Evolutionary conservation across 2,797 vertebrate genomes (phyloP).

Genomic region (Hippoglossus hippoglossus): DNA sequence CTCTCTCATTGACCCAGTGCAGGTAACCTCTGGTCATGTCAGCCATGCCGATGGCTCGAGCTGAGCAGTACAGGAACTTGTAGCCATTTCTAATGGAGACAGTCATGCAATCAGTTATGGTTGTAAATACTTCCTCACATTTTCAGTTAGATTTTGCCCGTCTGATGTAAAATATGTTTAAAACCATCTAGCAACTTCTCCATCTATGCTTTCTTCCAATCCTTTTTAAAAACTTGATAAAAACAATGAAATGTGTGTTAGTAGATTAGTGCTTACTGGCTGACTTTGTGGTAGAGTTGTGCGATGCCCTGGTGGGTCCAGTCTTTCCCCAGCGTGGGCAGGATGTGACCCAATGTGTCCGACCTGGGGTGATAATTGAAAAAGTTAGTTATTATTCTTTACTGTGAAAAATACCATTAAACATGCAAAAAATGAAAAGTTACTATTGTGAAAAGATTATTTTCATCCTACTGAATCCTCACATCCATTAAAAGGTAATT

Average conservation of each 20-base stretch:
- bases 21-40: slow-evolving; percentile 97
- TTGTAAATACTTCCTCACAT: neutral
- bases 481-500: neutral
- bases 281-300: slow-evolving; percentile 98
- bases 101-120: neutral
- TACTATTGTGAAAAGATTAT: neutral
- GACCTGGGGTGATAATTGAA: slow-evolving; percentile 82
- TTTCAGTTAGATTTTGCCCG: no score
- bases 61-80: slow-evolving; percentile 97
- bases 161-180: no score
- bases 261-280: slow-evolving; percentile 90
- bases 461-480: no score
- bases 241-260: neutral
- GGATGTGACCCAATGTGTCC: slow-evolving; percentile 96
- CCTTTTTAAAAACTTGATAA: neutral
- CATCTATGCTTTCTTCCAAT: neutral
- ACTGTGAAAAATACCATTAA: no score
- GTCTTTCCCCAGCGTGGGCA: slow-evolving; percentile 98
- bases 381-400: neutral
- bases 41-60: slow-evolving; percentile 97
- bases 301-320: slow-evolving; percentile 99
- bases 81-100: slow-evolving; percentile 90
- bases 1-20: slow-evolving; percentile 97
- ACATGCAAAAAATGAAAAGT: slow-evolving; percentile 15
- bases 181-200: no score